Conservation (phyloP, 37 sponge, comb jelly and placozoan species). For the Diacarnus erythraeanus region DNA sequence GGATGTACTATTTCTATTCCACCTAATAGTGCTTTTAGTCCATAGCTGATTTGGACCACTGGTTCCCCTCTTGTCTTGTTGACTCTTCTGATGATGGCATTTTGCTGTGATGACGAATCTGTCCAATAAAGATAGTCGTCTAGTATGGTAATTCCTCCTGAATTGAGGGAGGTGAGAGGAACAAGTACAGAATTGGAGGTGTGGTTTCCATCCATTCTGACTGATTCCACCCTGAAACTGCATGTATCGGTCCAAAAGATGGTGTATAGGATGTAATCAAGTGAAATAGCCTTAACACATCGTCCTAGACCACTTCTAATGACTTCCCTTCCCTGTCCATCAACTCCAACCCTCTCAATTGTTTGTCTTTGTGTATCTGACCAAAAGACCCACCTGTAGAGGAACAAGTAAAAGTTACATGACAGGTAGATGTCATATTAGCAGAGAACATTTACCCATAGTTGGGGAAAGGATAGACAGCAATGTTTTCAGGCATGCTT, state of each 20-base stretch:
- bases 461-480: constrained; percentile 34
- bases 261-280: constrained; percentile 11
- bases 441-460: constrained; percentile 21
- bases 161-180: neutral
- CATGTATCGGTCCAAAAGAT: constrained; percentile 36
- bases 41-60: neutral
- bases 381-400: constrained; percentile 43
- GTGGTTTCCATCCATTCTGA: constrained; percentile 2
- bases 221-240: neutral
- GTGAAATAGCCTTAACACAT: neutral
- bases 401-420: neutral
- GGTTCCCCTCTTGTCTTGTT: neutral
- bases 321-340: constrained; percentile 4
- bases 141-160: neutral
- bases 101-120: neutral
- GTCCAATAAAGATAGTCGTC: constrained; percentile 24
- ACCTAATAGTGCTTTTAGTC: neutral
- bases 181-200: neutral
- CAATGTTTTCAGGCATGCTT: neutral
- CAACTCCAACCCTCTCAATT: constrained; percentile 20
- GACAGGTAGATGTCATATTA: neutral
- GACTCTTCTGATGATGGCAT: neutral
- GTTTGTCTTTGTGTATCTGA: constrained; percentile 12
- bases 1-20: constrained; percentile 33
- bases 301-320: neutral